Conservation (phyloP, 2,113 vertebrate genomes). For the Thryonomys swinderianus region DNA sequence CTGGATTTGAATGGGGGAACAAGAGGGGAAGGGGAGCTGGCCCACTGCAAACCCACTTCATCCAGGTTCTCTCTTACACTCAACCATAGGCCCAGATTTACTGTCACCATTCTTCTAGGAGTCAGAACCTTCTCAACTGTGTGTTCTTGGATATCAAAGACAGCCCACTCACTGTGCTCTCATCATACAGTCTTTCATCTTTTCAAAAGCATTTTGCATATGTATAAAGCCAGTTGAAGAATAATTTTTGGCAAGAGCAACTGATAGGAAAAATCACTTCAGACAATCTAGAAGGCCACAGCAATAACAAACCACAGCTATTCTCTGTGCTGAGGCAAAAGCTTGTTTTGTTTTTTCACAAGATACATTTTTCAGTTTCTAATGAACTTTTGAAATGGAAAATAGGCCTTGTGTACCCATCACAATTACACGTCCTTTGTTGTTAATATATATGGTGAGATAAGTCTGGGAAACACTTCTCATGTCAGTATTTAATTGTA, state of each 20-base stretch:
- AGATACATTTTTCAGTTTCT: slow-evolving; percentile 25
- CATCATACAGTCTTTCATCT: background rate
- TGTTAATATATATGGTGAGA: background rate
- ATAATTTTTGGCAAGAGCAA: slow-evolving; percentile 65
- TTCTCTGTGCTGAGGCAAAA: background rate
- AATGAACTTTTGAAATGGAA: background rate
- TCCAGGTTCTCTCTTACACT: background rate
- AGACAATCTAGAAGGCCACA: background rate
- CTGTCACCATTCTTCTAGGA: slow-evolving; percentile 49
- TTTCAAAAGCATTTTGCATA: background rate
- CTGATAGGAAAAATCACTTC: slow-evolving; percentile 17
- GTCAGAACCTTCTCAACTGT: slow-evolving; percentile 65
- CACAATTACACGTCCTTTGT: background rate
- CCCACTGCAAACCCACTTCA: rapidly evolving
- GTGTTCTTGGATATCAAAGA: slow-evolving; percentile 58
- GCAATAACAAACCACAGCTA: background rate
- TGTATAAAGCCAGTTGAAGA: slow-evolving; percentile 62
- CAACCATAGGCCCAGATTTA: slow-evolving; percentile 57
- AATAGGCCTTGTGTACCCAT: background rate
- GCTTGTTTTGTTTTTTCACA: slow-evolving; percentile 52
- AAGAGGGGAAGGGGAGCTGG: background rate
- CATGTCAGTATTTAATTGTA: background rate
- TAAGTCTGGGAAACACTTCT: background rate
- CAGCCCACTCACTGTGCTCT: background rate
- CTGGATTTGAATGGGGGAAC: too few species aligned